Evolutionary conservation across 2,113 vertebrate genomes (phyloP).

Genomic region (Xenopus borealis): DNA sequence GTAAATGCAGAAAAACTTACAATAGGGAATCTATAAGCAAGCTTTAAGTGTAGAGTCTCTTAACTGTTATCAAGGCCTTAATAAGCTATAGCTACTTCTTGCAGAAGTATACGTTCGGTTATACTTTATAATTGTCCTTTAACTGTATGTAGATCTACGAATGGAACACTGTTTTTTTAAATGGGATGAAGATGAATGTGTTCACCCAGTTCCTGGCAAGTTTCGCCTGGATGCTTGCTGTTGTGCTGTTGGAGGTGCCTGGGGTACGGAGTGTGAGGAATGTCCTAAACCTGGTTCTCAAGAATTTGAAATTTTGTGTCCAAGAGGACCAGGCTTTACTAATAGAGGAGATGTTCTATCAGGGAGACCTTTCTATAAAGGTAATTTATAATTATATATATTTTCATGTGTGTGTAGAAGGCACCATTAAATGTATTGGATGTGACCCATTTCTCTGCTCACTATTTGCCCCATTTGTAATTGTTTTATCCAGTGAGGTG

Average conservation of each 20-base stretch:
- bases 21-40: no score
- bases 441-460: background rate
- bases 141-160: constrained; percentile 59
- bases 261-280: constrained; percentile 65
- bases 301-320: constrained; percentile 62
- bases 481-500: no score
- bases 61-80: no score
- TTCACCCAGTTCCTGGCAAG: constrained; percentile 57
- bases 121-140: no score
- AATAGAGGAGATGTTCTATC: constrained; percentile 66
- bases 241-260: constrained; percentile 69
- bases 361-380: constrained; percentile 72
- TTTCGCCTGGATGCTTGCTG: constrained; percentile 72
- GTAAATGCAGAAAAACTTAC: no score
- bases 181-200: constrained; percentile 68
- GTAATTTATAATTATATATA: constrained; percentile 46
- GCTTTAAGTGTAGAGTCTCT: no score
- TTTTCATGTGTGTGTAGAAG: background rate
- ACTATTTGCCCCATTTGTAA: background rate
- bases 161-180: constrained; percentile 69
- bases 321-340: constrained; percentile 69
- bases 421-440: background rate
- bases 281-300: constrained; percentile 61
- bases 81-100: no score
- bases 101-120: no score